Evolutionary conservation across 2,113 vertebrate species (phyloP), one percentile per base, ranked within the genome.

Genomic region (Numenius arquata): DNA sequence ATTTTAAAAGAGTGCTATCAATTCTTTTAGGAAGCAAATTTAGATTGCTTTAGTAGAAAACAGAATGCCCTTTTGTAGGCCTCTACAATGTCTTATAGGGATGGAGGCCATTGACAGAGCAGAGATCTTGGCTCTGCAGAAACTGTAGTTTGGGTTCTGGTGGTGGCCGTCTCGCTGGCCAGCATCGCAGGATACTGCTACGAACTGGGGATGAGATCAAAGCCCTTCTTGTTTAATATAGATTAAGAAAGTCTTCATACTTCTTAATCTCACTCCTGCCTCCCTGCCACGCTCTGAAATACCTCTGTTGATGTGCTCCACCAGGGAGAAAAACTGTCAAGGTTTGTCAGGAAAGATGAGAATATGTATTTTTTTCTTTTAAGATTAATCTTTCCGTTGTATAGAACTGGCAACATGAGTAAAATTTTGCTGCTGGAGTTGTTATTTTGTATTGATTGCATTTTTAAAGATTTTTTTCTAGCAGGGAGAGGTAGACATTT

Each of bases 381-480:
- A 95, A 87, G 71, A 88, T 82, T 87, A 91, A 95, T 95, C 89
- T 91, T 95, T 52, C 55, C 41, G 58, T 52, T 73, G 74, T 90
- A 82, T 10, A 70, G 66, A 82, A 87, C 1, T 79, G 90, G 80
- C 92, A 95, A 65, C 67, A 53, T 3, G 41, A 89, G 86, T 79
- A 89, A 92, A 89, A 85, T n/a, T 66, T 70, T 75, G 50, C 84
- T 89, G 70, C 80, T 63, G 62, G 84, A 92, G 62, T 73, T 79
- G 50, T 75, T 96, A 61, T 74, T 95, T 92, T 59, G 17, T 91
- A 91, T 92, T 89, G 96, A 94, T 73, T 91, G 70, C 43, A 63
- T 91, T 89, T 87, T 66, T 40, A 94, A 95, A 95, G 94, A 95
- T 93, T 93, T 89, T 93, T 89, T 85, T 82, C 84, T 92, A 94